Evolutionary conservation across 1,140 invertebrate species (phyloP), one percentile per base, ranked within the genome.

Genomic region (Bombus waltoni): DNA sequence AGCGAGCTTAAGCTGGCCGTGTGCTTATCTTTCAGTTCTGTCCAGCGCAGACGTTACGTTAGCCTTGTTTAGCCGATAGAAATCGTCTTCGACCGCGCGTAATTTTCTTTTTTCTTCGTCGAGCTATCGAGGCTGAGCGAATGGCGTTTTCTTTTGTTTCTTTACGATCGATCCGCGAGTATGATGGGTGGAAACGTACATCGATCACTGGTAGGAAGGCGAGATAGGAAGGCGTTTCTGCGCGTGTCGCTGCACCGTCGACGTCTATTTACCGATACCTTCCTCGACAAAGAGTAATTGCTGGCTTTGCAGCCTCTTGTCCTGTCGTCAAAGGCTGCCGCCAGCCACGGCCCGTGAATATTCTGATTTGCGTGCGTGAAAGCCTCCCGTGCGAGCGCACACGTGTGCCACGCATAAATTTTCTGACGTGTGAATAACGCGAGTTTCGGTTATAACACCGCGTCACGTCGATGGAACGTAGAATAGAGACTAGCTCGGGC

Each of bases 201-300:
- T 85, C 83, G 83, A 85, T 85, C 83, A 85, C 68, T 6, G 28
- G 11, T 35, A 32, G 32, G 1, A 32, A 32, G 5, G 68, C 40
- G 44, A 73, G n/a, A 72, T 53, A 38, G 72, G 53, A 82, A 81
- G 78, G 74, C 66, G 57, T 71, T 81, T 44, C 68, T 57, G n/a
- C 73, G 66, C 57, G 35, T 80, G 83, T 85, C 76, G 68, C 38
- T 59, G 83, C 66, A 35, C 71, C 35, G 47, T 44, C 73, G 81
- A 83, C 66, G 66, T 76, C 42, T 83, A 75, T 83, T 81, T 86
- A 70, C 53, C 73, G 87, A 86, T 65, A 83, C 35, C 70, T 53
- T 71, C 38, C 40, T 3, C 53, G 76, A 80, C 76, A 80, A 85
- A 75, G 81, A 87, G 68, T 88, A 87, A 88, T 88, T 88, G 85